Evolutionary conservation across 2,113 vertebrate species (phyloP).

Genomic region (Leptobrachium ailaonicum): DNA sequence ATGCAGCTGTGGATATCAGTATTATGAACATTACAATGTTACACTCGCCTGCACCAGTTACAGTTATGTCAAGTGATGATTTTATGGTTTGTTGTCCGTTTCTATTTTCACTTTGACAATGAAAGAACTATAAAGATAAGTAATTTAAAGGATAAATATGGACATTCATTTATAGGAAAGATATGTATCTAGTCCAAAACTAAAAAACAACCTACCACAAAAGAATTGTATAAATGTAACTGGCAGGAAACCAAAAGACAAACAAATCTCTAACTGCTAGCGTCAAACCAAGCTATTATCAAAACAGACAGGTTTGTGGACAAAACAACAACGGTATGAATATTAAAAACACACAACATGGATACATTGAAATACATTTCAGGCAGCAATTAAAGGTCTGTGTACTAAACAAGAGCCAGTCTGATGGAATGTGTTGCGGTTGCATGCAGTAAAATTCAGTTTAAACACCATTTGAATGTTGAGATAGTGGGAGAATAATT

Average conservation of each 20-base stretch:
- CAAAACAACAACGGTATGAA: conserved; percentile 23
- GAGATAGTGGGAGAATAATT: conserved; percentile 9
- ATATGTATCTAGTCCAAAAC: no score
- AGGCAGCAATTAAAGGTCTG: conserved; percentile 3
- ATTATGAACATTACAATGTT: no score
- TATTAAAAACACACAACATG: background rate
- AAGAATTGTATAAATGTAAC: background rate
- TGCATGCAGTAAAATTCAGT: conserved; percentile 20
- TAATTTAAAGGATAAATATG: no score
- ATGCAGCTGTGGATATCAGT: no score
- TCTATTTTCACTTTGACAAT: no score
- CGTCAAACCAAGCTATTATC: background rate
- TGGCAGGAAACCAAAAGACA: background rate
- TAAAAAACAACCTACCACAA: background rate
- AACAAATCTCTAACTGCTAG: conserved; percentile 7
- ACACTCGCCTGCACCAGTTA: no score
- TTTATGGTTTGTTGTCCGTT: no score
- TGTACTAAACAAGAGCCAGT: conserved; percentile 16
- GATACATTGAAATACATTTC: conserved; percentile 9
- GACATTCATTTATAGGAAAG: no score
- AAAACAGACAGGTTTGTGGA: conserved; percentile 25
- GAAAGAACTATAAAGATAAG: no score
- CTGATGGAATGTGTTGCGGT: conserved; percentile 17
- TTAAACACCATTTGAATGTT: background rate
- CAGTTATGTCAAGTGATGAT: no score